Base-by-base conservation (phyloP, 2,888 invertebrate species). In the Xylocampa areola region DNA sequence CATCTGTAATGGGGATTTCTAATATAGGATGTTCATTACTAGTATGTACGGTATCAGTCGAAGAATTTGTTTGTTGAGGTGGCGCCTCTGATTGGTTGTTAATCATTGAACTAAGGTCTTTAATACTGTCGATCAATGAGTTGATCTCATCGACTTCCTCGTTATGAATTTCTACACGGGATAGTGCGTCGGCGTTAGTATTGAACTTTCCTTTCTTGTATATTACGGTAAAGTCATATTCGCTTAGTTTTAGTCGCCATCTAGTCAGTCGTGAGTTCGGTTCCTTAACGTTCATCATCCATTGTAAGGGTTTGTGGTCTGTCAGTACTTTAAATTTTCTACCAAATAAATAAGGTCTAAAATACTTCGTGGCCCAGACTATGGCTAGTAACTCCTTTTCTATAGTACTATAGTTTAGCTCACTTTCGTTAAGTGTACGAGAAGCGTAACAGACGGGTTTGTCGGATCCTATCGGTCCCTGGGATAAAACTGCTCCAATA, bases 91-190 rank as follows among this genome's bases (percentile, higher is more conserved):
- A 7, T 13, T 13, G 0, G 7, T 32, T 32, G 7, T 1, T 14
- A 0, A 14, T 4, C 7, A 32, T 7, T 0, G 30, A 32, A 6
- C 11, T 32, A n/a, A n/a, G n/a, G n/a, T n/a, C n/a, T n/a, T n/a
- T n/a, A n/a, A n/a, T n/a, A n/a, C n/a, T n/a, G n/a, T n/a, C n/a
- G n/a, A n/a, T n/a, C n/a, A n/a, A n/a, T n/a, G n/a, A n/a, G n/a
- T n/a, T n/a, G n/a, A n/a, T n/a, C n/a, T n/a, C n/a, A n/a, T n/a
- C n/a, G 14, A 66, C 39, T 16, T 66, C 4, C 35, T 68, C 66
- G 4, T 21, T 21, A 23, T 19, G 2, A 13, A 37, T n/a, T 13
- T 37, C 37, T 4, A 21, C 23, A 6, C 72, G 72, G 7, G 60
- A 53, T 0, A 64, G 5, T 16, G 40, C 25, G 6, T 37, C 37